Percentiles rank a stretch among this genome's conserved stretches.
phyloP scores from a whole-genome alignment of 2,888 invertebrate species.

The Sarcophaga subvicina region DNA sequence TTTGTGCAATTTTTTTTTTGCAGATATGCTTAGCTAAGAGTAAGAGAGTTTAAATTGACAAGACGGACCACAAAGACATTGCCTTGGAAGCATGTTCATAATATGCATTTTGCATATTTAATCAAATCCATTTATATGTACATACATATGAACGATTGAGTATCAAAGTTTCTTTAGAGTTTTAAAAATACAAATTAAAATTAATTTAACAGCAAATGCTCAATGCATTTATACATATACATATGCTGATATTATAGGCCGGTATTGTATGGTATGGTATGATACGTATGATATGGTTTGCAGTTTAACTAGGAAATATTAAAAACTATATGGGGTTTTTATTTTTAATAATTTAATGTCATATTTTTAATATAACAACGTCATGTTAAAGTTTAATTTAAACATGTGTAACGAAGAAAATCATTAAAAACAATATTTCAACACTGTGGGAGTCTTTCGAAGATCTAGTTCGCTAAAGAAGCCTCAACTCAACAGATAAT shows the following conservation, averaged over 20 bases:
- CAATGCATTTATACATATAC: background rate
- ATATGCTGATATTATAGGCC: background rate
- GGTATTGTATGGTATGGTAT: too few relatives aligned
- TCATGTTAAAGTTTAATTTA: slow-evolving; percentile 43
- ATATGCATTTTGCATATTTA: slow-evolving; percentile 62
- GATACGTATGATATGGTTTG: too few relatives aligned
- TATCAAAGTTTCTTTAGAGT: too few relatives aligned
- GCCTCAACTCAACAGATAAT: slow-evolving; percentile 38
- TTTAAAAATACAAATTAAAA: slow-evolving; percentile 52
- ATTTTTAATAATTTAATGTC: slow-evolving; percentile 43
- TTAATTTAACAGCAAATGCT: slow-evolving; percentile 59
- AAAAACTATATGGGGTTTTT: slow-evolving; percentile 8
- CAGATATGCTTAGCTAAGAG: background rate
- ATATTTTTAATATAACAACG: slow-evolving; percentile 52
- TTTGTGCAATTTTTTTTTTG: slow-evolving; percentile 32
- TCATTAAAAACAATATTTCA: slow-evolving; percentile 27
- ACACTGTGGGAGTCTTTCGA: slow-evolving; percentile 63
- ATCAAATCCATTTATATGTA: background rate
- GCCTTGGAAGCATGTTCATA: slow-evolving; percentile 33
- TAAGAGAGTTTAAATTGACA: slow-evolving; percentile 22
- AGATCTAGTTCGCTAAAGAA: slow-evolving; percentile 49
- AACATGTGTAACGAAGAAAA: slow-evolving; percentile 53
- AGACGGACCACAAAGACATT: slow-evolving; percentile 43
- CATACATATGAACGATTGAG: background rate
- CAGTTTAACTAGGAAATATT: slow-evolving; percentile 31